phyloP scores from a whole-genome alignment of 2,113 vertebrate genomes.

The Catharus fuscescens region DNA sequence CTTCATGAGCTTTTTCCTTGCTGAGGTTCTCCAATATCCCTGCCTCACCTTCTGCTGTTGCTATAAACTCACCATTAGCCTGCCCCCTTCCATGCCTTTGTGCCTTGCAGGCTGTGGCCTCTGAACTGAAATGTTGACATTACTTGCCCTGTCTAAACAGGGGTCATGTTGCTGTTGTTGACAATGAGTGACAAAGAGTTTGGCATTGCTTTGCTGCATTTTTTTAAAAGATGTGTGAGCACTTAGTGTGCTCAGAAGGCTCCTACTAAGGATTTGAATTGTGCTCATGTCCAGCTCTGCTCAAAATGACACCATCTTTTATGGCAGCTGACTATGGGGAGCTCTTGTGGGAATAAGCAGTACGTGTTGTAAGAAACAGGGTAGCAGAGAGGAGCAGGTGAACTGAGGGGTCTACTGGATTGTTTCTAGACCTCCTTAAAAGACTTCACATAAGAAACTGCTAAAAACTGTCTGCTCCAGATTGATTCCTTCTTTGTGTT shows the following conservation, averaged over 20 bases:
- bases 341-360: not conserved
- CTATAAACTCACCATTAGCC: not conserved
- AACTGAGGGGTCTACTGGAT: not conserved
- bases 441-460: not conserved
- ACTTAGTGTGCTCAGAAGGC: rapidly evolving
- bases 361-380: rapidly evolving
- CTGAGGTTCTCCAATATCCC: not conserved
- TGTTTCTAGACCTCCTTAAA: not conserved
- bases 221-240: not conserved
- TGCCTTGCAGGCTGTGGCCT: not conserved
- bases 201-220: not conserved
- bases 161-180: not conserved
- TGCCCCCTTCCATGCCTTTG: not conserved
- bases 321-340: not conserved
- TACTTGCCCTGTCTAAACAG: rapidly evolving
- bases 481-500: not conserved
- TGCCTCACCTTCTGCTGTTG: not conserved
- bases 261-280: not conserved
- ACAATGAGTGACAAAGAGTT: not conserved
- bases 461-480: not conserved
- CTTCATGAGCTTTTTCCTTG: not conserved
- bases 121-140: not conserved
- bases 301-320: not conserved
- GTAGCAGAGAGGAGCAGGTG: not conserved
- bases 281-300: not conserved